Percentiles rank a stretch among this genome's conserved stretches.
These are phyloP conservation scores for Aspidoscelis tigris DNA, from an alignment of 2,113 vertebrate species.

Conservation along the genomic window DNA sequence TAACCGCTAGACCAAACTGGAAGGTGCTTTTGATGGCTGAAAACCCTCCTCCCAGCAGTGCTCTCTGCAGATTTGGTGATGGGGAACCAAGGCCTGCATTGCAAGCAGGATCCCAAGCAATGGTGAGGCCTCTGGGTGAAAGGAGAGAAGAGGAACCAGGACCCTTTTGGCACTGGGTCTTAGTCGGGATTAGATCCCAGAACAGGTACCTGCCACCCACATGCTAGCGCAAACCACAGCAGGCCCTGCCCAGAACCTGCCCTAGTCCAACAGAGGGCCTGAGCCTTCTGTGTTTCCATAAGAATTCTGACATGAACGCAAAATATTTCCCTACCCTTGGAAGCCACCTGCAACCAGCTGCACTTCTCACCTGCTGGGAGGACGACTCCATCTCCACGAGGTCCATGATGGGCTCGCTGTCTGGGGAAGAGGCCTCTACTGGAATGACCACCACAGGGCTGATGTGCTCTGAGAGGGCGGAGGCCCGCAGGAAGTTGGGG, in stretches of 20 bases:
- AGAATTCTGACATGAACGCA: background rate
- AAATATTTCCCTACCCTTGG: background rate
- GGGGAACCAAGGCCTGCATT: background rate
- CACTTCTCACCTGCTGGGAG: conserved; percentile 77
- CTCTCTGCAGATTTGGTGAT: too few relatives aligned
- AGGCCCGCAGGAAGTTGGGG: conserved; percentile 96
- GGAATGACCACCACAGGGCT: conserved; percentile 98
- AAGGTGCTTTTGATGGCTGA: too few relatives aligned
- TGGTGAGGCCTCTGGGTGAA: background rate
- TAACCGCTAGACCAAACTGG: too few relatives aligned
- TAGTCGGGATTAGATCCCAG: too few relatives aligned
- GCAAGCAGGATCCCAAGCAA: background rate
- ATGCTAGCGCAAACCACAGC: too few relatives aligned
- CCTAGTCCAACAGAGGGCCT: too few relatives aligned
- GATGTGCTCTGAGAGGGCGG: conserved; percentile 95
- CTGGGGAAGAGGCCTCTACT: conserved; percentile 87
- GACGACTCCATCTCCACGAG: conserved; percentile 91
- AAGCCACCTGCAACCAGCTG: background rate
- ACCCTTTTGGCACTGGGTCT: background rate
- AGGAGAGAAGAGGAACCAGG: background rate
- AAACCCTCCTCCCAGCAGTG: too few relatives aligned
- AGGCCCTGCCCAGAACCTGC: too few relatives aligned
- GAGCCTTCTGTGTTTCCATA: background rate
- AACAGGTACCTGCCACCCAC: too few relatives aligned
- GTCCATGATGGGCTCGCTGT: conserved; percentile 91